Base-by-base conservation (phyloP, 2,113 vertebrate genomes). In the Falco punctatus region DNA sequence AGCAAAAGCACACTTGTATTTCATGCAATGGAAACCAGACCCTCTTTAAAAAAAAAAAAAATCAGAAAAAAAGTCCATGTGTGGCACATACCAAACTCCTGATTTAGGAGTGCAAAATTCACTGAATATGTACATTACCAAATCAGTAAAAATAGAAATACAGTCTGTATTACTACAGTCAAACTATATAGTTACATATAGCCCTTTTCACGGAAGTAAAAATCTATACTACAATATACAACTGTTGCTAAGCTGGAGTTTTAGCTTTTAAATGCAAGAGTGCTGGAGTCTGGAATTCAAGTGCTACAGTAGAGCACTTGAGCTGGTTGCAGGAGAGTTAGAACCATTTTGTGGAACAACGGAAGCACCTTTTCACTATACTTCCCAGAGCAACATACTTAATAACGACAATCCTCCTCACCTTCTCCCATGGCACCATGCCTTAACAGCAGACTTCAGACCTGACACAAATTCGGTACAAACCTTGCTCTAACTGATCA, bases 71-170 rank as follows among this genome's bases (percentile, higher is more conserved):
- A 13, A 90, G 33, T 30, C 15, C 24, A 21, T 18, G 20, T 1
- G 4, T 27, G 35, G 23, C 44, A 89, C 4, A 2, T 6, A 55
- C 9, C 8, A 28, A 77, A 83, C 30, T 7, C 44, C 8, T 40
- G 21, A 55, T 15, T 33, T 6, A 33, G 24, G 75, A 67, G 35
- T 13, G 10, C 19, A 73, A 66, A 86, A 57, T 12, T 38, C 57
- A 15, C 4, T 33, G 5, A 10, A 28, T 3, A 10, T 3, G 10
- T 27, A 69, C 0, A 0, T n/a, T 11, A 75, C 7, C 13, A 75
- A 77, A 61, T n/a, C 22, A 75, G 28, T 32, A 35, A 48, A 90
- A 65, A 80, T 4, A 9, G 42, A 80, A 90, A 91, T 12, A 71
- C 9, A 49, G 16, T 26, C 49, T 81, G 0, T 38, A 42, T 17